phyloP scores from a whole-genome alignment of 2,888 invertebrate species.

The Noctua comes region DNA sequence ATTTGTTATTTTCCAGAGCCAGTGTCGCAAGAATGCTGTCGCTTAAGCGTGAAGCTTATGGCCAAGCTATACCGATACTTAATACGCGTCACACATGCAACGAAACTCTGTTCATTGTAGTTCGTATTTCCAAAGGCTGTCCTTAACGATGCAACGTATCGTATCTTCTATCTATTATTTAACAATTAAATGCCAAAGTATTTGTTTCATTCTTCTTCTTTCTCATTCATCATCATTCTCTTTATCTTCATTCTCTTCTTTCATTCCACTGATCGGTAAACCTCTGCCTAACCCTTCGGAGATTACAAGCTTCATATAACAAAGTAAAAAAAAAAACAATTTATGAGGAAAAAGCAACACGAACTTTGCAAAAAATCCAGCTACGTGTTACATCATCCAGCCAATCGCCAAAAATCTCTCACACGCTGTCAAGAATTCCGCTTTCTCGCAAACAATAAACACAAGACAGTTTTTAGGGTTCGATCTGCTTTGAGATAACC shows the following conservation, averaged over 20 bases:
- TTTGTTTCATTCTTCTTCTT: no score
- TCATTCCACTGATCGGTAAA: neutral
- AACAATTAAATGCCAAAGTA: neutral
- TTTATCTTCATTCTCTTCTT: no score
- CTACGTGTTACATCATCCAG: slow-evolving; percentile 66
- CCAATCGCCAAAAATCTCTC: slow-evolving; percentile 62
- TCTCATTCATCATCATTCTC: no score
- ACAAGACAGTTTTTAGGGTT: slow-evolving; percentile 75
- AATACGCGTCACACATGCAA: slow-evolving; percentile 16
- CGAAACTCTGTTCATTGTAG: slow-evolving; percentile 27
- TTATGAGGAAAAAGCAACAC: neutral
- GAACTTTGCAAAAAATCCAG: slow-evolving; percentile 13
- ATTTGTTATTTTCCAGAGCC: neutral
- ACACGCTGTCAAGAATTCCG: slow-evolving; percentile 67
- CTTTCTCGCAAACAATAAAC: slow-evolving; percentile 77
- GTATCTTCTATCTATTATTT: slow-evolving; percentile 46
- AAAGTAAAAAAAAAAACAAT: neutral
- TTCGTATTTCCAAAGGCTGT: slow-evolving; percentile 24
- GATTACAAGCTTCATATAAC: neutral
- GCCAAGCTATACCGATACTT: neutral
- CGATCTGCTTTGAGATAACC: slow-evolving; percentile 82
- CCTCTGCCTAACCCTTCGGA: neutral
- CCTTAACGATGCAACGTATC: slow-evolving; percentile 49
- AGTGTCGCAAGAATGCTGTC: neutral
- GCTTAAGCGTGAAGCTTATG: neutral